phyloP scores from a whole-genome alignment of 2,888 invertebrate species.

The Beris chalybata region DNA sequence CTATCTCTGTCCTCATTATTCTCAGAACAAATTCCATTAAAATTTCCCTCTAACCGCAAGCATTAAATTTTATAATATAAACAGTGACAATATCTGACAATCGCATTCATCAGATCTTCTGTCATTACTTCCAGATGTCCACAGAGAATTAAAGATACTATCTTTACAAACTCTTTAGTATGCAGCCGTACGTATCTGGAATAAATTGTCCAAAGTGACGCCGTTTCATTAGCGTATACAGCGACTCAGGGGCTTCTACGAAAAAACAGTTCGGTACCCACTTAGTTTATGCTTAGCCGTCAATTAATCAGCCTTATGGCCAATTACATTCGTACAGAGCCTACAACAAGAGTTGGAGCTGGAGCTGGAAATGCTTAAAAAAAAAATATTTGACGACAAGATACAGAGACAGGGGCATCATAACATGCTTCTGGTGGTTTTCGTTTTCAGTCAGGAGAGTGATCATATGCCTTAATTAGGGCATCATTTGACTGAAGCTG shows the following conservation, averaged over 20 bases:
- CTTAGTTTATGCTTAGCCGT: slow-evolving; percentile 11
- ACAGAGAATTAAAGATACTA: background rate
- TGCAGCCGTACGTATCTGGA: slow-evolving; percentile 2
- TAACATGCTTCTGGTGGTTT: background rate
- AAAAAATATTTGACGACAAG: slow-evolving; percentile 18
- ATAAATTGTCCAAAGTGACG: slow-evolving; percentile 25
- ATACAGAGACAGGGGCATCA: background rate
- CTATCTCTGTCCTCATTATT: no score
- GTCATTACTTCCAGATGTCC: background rate
- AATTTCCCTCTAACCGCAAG: no score
- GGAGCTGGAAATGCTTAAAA: background rate
- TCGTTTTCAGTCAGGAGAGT: background rate
- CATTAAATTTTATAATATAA: no score
- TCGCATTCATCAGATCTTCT: background rate
- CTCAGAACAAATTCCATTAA: no score
- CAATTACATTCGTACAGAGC: slow-evolving; percentile 11
- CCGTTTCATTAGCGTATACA: slow-evolving; percentile 25
- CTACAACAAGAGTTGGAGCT: background rate
- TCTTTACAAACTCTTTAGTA: slow-evolving; percentile 9
- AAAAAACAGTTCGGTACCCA: background rate
- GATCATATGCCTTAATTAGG: slow-evolving; percentile 30
- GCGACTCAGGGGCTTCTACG: slow-evolving; percentile 17
- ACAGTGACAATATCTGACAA: no score
- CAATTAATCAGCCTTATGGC: slow-evolving; percentile 24
- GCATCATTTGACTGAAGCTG: slow-evolving; percentile 18